Conservation (phyloP, 2,888 invertebrate species). For the Psococerastis gibbosa region DNA sequence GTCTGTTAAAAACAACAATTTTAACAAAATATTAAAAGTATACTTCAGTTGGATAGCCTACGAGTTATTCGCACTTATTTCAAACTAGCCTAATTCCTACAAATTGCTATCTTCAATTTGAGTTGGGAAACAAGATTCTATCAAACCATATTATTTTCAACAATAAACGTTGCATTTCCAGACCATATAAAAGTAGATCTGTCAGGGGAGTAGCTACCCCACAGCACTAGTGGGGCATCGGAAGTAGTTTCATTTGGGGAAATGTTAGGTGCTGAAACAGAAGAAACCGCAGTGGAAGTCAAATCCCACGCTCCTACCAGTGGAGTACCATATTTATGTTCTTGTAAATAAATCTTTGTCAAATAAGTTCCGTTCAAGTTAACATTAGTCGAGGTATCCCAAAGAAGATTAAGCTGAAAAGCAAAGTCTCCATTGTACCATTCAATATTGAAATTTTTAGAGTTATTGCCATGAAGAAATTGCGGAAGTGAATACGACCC, state of each 20-base stretch:
- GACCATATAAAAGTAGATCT: conserved; percentile 14
- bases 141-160: not conserved
- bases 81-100: no score
- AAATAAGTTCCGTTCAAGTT: not conserved
- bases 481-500: conserved; percentile 2
- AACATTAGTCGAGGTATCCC: conserved; percentile 12
- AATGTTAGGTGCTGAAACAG: not conserved
- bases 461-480: conserved; percentile 15
- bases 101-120: no score
- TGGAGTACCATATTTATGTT: conserved; percentile 2
- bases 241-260: conserved; percentile 8
- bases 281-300: not conserved
- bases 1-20: no score
- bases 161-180: conserved; percentile 14
- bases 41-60: no score
- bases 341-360: conserved; percentile 13
- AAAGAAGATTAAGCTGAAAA: conserved; percentile 15
- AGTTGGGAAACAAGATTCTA: no score
- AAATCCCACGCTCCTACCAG: conserved; percentile 4
- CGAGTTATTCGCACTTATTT: no score
- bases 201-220: conserved; percentile 14
- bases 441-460: conserved; percentile 14
- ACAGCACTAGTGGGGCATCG: conserved; percentile 14
- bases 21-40: no score
- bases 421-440: conserved; percentile 17